Base-by-base conservation (phyloP, 2,888 invertebrate genomes). In the Lycophotia porphyrea region DNA sequence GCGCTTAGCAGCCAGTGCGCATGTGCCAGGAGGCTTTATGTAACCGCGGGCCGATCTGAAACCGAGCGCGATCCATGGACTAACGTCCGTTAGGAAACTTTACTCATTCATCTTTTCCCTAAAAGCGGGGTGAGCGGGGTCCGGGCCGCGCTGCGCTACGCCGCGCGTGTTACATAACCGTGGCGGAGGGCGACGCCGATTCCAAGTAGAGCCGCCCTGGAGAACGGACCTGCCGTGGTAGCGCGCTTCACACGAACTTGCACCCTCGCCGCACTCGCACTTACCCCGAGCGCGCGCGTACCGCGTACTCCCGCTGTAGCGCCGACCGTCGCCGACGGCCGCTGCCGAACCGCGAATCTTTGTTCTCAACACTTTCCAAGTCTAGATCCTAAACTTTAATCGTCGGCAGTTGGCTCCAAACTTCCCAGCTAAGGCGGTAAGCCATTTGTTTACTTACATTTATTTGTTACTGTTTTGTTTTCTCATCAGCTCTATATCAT, bases 101-200 rank as follows among this genome's bases (percentile, higher is more conserved):
- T 94, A 88, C 94, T 94, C 96, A 96, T 96, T 96, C 96, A 96
- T 96, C 95, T 95, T 96, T 96, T 95, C 94, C 94, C 93, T 92
- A 93, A 95, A 94, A 92, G 93, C 91, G 95, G 94, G 94, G 95
- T 80, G 81, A 81, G 94, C 83, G 93, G 95, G 95, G 94, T 85
- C 75, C 84, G 88, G 89, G 90, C 84, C 87, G 93, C 91, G 93
- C 92, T 93, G 94, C 94, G 94, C 94, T 94, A 94, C 94, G 92
- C 90, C 91, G 93, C 91, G 92, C 90, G 91, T 84, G 93, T 95
- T 95, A 95, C 92, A 88, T 96, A 96, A 95, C 92, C 87, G 89
- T 87, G 88, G 89, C 84, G 86, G 89, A 89, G 90, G 92, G 92
- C 88, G 92, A 87, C 88, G 91, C 91, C 88, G 92, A 95, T 91